Percentiles rank a stretch among this genome's conserved stretches.
Evolutionary conservation across 2,113 vertebrate genomes (phyloP).

Genomic region (Turnix velox): DNA sequence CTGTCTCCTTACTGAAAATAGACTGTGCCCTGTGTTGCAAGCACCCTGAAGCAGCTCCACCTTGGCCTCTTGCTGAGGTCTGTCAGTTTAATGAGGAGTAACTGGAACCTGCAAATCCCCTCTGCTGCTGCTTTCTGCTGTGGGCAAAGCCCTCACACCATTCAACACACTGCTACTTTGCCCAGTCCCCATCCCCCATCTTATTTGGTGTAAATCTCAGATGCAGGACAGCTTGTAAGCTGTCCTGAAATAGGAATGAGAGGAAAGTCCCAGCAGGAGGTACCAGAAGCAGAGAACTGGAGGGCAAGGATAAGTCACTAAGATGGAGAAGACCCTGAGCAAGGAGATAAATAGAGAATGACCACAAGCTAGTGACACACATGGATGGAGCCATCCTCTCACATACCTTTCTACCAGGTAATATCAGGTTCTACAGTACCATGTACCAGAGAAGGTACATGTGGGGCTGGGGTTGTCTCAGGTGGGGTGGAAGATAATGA

Average conservation of each 20-base stretch:
- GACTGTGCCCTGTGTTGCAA: neutral
- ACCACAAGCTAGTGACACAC: neutral
- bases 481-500: fast-evolving
- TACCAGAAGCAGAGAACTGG: neutral
- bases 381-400: neutral
- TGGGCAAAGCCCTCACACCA: neutral
- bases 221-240: neutral
- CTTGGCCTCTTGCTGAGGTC: neutral
- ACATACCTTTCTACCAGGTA: fast-evolving
- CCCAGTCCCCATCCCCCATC: fast-evolving
- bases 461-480: neutral
- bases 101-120: neutral
- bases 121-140: neutral
- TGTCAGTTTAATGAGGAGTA: neutral
- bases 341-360: fast-evolving
- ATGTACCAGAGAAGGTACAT: no score
- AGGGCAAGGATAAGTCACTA: neutral
- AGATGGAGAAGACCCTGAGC: neutral
- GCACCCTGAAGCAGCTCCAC: neutral
- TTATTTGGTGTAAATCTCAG: neutral
- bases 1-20: neutral
- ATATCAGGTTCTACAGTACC: neutral
- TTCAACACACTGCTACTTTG: neutral
- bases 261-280: neutral
- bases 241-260: neutral